phyloP scores from a whole-genome alignment of 2,888 invertebrate species.

The Ennomos erosarius region DNA sequence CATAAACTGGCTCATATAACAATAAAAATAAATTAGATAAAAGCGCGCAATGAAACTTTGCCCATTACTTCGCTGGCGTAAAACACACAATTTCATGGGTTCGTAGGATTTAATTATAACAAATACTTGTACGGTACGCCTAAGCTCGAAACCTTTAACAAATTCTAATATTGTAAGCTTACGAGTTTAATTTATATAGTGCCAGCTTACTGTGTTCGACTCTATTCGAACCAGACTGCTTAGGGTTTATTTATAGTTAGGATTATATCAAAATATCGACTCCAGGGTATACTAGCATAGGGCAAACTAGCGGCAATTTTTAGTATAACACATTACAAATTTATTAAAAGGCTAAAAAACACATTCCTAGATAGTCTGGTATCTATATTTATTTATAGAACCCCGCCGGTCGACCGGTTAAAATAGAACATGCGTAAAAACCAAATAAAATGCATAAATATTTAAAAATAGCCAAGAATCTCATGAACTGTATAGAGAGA shows the following conservation, averaged over 20 bases:
- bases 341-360: no score
- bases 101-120: conserved; percentile 77
- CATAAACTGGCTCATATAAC: conserved; percentile 77
- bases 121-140: conserved; percentile 55
- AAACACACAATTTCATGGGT: conserved; percentile 74
- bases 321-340: no score
- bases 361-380: no score
- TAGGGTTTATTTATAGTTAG: conserved; percentile 19
- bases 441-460: no score
- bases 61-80: conserved; percentile 70
- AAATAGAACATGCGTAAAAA: no score
- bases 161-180: conserved; percentile 32
- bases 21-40: conserved; percentile 83
- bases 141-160: conserved; percentile 29
- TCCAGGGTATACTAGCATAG: neutral
- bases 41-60: conserved; percentile 81
- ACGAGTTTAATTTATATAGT: conserved; percentile 25
- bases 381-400: no score
- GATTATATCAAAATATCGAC: conserved; percentile 20
- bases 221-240: conserved; percentile 15
- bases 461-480: neutral
- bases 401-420: no score
- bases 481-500: conserved; percentile 49
- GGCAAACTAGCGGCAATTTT: no score
- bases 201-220: conserved; percentile 21